A percentile compares a stretch with the other conserved stretches of the same genome.
These are phyloP conservation scores for Sinosuthora webbiana DNA, from an alignment of 2,113 vertebrate species.

Conservation along the genomic window DNA sequence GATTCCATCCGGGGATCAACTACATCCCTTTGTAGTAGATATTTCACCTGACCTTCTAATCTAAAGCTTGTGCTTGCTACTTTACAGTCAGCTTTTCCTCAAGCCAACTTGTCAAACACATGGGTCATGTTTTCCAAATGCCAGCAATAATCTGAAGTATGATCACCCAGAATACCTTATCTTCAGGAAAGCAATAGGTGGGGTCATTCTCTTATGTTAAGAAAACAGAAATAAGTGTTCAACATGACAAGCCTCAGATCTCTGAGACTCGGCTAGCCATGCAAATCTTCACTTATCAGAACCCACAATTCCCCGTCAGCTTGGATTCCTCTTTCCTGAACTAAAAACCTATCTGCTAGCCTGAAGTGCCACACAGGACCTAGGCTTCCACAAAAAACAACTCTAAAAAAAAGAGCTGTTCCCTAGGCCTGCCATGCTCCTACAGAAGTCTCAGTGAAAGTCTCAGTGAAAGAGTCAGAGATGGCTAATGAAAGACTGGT, in stretches of 20 bases:
- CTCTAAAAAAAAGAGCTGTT: neutral
- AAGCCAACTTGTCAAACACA: slow-evolving; percentile 45
- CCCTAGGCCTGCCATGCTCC: neutral
- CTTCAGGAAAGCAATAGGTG: slow-evolving; percentile 28
- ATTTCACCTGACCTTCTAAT: slow-evolving; percentile 57
- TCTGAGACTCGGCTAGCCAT: neutral
- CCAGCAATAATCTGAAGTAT: slow-evolving; percentile 8
- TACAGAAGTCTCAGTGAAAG: neutral
- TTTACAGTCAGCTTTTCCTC: slow-evolving; percentile 34
- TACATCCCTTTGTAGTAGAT: neutral
- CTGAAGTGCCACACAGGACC: neutral
- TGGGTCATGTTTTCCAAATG: slow-evolving; percentile 40
- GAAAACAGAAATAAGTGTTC: slow-evolving; percentile 39
- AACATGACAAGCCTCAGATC: slow-evolving; percentile 28
- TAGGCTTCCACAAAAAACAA: neutral
- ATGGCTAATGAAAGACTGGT: neutral
- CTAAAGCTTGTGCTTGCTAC: slow-evolving; percentile 31
- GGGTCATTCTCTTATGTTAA: slow-evolving; percentile 28
- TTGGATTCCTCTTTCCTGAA: neutral
- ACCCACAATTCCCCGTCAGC: neutral
- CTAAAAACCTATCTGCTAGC: neutral
- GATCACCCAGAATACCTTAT: slow-evolving; percentile 42
- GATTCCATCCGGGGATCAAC: neutral
- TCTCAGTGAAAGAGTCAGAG: neutral
- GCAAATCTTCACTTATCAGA: slow-evolving; percentile 7